These are phyloP conservation scores for Macrochelys suwanniensis DNA, from an alignment of 2,797 vertebrate species.

Conservation along the genomic window DNA sequence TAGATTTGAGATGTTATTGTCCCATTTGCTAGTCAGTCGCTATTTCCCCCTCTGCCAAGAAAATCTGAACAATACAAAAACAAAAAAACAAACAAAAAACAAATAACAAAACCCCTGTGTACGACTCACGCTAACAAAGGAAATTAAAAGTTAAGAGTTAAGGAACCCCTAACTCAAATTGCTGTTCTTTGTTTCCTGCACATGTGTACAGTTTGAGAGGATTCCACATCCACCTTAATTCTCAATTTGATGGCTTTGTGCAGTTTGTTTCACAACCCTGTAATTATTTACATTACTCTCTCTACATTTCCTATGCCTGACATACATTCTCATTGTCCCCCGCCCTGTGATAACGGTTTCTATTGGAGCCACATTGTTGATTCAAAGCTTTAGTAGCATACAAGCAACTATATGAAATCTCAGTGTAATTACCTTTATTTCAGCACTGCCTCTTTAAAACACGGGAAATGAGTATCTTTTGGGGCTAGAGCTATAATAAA, in stretches of 20 bases:
- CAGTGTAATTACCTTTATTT: slow-evolving; percentile 78
- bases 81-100: not conserved
- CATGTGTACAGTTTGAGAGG: not conserved
- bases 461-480: slow-evolving; percentile 69
- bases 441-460: slow-evolving; percentile 50
- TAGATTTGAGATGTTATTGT: not conserved
- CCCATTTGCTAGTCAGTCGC: not conserved
- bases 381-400: slow-evolving; percentile 50
- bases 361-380: slow-evolving; percentile 62
- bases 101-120: not conserved
- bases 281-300: slow-evolving; percentile 59
- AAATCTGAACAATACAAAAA: not conserved
- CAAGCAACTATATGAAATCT: slow-evolving; percentile 69
- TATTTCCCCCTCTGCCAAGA: not conserved
- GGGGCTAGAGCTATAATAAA: slow-evolving; percentile 59
- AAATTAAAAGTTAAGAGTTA: not conserved
- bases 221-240: slow-evolving; percentile 2
- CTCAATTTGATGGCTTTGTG: slow-evolving; percentile 36
- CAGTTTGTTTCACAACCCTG: slow-evolving; percentile 29
- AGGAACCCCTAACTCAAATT: not conserved
- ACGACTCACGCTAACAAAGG: not conserved
- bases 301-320: slow-evolving; percentile 70
- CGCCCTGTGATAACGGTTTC: slow-evolving; percentile 55
- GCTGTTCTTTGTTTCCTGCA: not conserved
- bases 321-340: slow-evolving; percentile 51